Base-by-base conservation (phyloP, 2,888 invertebrate species). In the Drosophila kanekoi region DNA sequence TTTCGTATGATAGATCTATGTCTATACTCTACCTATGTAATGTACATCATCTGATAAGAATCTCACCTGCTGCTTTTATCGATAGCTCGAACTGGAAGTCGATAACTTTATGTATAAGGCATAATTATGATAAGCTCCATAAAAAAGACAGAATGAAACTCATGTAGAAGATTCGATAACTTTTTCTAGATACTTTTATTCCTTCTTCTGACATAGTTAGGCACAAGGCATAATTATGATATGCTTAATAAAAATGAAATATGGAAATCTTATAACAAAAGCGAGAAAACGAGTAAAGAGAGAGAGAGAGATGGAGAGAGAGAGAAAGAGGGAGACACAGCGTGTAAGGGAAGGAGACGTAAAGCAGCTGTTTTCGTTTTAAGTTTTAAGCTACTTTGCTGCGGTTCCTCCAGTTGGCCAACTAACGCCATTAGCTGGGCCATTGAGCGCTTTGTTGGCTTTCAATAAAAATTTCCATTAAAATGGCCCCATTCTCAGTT, bases 391-490 rank as follows among this genome's bases (percentile, higher is more conserved):
- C 79, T 84, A 81, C 81, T 81, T 84, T 72, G 60, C 70, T 77
- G 70, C 63, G 56, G 66, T 61, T 60, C 51, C 63, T 28, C 62
- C 65, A 60, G 78, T 87, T 75, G 51, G 71, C 69, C 79, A 87
- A 81, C 87, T 84, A 81, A 87, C 81, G 88, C 82, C 88, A 83
- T 83, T 83, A 87, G 88, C 88, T 77, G 80, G 80, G 76, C 88
- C 88, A 87, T 83, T 87, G 88, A 83, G 83, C 88, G 83, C 86
- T 87, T 83, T 83, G 82, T 88, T 83, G 82, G 88, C 82, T 83
- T 83, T 87, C 82, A 83, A 87, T 83, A 83, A 83, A 83, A 87
- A 86, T 83, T 85, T 87, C 82, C 88, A 83, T 86, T 83, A 85
- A 83, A 83, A 82, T 86, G 68, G 79, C 82, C 70, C 67, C 57